Base-by-base conservation (phyloP, 2,797 vertebrate species). In the Anas bernieri region DNA sequence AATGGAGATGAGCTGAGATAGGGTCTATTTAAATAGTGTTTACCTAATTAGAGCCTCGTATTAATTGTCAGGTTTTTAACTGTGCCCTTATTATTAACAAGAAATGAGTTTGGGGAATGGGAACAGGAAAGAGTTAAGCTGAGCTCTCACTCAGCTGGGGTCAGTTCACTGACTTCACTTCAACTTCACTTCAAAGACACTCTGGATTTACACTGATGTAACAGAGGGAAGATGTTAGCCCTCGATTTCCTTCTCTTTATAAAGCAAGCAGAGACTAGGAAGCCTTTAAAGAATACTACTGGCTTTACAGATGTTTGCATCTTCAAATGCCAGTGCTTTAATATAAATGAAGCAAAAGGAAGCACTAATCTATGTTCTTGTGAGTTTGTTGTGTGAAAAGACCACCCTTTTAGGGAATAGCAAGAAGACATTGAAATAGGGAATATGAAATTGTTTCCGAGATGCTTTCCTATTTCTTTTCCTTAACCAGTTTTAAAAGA, bases 151-250 rank as follows among this genome's bases (percentile, higher is more conserved):
- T 92, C 76, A 83, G n/a, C 33, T 66, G 73, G 50, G 67, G 26
- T 94, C 83, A 83, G 39, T 83, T 88, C 78, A 56, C 37, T 93
- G 93, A 55, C 69, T 88, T 88, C 1, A 80, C 92, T 96, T 92
- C 88, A 88, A 86, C 69, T 86, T 90, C 1, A 85, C 92, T 96
- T 92, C 88, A 88, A 86, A 95, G 83, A 46, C 21, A 4, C 70
- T 87, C 46, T 88, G 75, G 50, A 70, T 90, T 96, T 93, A 88
- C 64, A 45, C 4, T 80, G 62, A 23, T 95, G 77, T 86, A 80
- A 80, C 48, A 45, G 56, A 80, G 72, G 64, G 80, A 61, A 93
- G 45, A 90, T 10, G 56, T 88, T 88, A 77, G 45, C 41, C 58
- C 78, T 70, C 41, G 64, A 68, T 76, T 90, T 92, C 94, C 61